A percentile compares a stretch with the other conserved stretches of the same genome.
Evolutionary conservation across 1,140 invertebrate species (phyloP).

Genomic region (Goniozus legneri): DNA sequence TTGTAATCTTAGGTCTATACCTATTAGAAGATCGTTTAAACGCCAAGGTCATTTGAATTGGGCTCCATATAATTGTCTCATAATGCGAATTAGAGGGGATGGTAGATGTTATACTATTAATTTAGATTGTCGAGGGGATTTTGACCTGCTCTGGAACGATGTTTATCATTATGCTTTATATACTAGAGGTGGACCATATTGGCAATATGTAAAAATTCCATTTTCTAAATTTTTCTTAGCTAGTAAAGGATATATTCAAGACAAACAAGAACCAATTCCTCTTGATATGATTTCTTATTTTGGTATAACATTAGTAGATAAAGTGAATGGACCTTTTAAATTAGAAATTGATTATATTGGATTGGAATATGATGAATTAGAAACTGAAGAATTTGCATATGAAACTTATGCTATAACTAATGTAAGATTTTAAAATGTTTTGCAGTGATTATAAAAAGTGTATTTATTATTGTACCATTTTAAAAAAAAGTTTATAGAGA

Average conservation of each 20-base stretch:
- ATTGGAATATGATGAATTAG: conserved; percentile 70
- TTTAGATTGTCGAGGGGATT: conserved; percentile 65
- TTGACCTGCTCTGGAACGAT: conserved; percentile 82
- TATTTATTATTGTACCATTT: neutral
- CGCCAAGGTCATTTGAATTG: conserved; percentile 69
- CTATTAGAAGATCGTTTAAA: conserved; percentile 78
- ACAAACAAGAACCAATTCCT: conserved; percentile 66
- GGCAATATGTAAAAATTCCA: conserved; percentile 91
- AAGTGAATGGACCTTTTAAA: conserved; percentile 76
- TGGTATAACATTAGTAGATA: conserved; percentile 79
- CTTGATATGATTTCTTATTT: conserved; percentile 65
- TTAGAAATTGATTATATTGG: conserved; percentile 95
- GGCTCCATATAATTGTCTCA: conserved; percentile 75
- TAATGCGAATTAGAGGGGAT: conserved; percentile 85
- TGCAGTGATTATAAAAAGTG: neutral
- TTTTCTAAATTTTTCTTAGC: conserved; percentile 90
- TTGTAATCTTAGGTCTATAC: conserved; percentile 69
- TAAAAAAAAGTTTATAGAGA: too few relatives aligned
- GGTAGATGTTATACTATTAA: conserved; percentile 83
- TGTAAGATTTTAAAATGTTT: conserved; percentile 4
- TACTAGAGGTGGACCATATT: conserved; percentile 94
- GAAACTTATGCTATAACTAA: conserved; percentile 64
- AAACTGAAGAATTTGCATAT: conserved; percentile 84
- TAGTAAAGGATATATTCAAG: conserved; percentile 83
- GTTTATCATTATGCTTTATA: conserved; percentile 77